Base-by-base conservation (phyloP, 2,888 invertebrate genomes). In the Caenorhabditis panamensis region DNA sequence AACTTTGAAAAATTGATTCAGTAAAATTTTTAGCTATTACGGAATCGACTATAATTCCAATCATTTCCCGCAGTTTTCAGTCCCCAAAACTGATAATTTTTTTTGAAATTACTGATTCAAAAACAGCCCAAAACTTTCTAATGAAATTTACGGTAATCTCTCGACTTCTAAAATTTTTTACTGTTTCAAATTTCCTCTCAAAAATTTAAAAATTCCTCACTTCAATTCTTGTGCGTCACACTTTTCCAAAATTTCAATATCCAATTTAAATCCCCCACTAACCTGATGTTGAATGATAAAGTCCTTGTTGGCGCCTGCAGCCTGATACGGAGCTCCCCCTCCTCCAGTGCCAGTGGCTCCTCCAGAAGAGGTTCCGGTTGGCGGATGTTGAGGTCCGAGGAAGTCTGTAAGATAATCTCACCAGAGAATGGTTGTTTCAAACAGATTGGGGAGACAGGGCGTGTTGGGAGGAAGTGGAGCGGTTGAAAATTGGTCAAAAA, bases 351-450 rank as follows among this genome's bases (percentile, higher is more conserved):
- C n/a, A n/a, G n/a, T n/a, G n/a, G n/a, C n/a, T n/a, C 22, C 26
- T 8, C 28, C 51, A 4, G 36, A 20, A 13, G 72, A 9, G 31
- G 51, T 37, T 47, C 41, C 73, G 9, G 58, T 1, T 20, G 73
- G 37, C 26, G 64, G 59, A n/a, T 61, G 61, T 53, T 73, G 73
- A 28, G 73, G 73, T 1, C 73, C 73, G 31, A 73, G 73, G 20
- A 73, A 73, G 28, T 73, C 73, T 73, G 73, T 22, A 73, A 73
- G 73, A 59, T 66, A 73, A 73, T 73, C 73, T 73, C 73, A 58
- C 73, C 64, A 41, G 41, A 41, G 41, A 58, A 56, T 64, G 58
- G 51, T 73, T 73, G 36, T 37, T 36, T 28, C 18, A 0, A 11
- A 18, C 16, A 13, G 8, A 18, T 53, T 6, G 5, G 26, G 24